Evolutionary conservation across 2,888 invertebrate genomes (phyloP).

Genomic region (Drosophila cognata): DNA sequence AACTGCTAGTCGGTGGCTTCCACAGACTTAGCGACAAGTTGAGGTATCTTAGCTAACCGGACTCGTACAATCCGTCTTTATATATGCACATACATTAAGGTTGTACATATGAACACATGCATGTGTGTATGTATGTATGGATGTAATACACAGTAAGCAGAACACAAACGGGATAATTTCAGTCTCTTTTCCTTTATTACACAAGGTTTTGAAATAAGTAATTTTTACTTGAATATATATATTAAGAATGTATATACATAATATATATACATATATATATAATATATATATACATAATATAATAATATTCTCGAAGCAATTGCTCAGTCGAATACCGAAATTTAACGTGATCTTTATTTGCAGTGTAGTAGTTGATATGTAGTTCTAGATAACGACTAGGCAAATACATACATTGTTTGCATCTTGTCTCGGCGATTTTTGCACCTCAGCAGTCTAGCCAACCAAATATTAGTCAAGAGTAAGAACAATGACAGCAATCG

Average conservation of each 20-base stretch:
- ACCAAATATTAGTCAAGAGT: background rate
- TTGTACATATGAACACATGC: background rate
- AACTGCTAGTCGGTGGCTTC: background rate
- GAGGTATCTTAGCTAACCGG: constrained; percentile 14
- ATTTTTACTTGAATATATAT: background rate
- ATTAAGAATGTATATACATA: background rate
- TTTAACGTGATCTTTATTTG: background rate
- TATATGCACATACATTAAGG: background rate
- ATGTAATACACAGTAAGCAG: background rate
- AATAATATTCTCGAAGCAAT: background rate
- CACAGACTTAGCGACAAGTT: constrained; percentile 7
- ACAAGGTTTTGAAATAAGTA: background rate
- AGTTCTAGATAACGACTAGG: background rate
- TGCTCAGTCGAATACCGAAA: background rate
- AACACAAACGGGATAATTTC: background rate
- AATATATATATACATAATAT: background rate
- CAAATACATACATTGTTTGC: background rate
- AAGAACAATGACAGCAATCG: constrained; percentile 7
- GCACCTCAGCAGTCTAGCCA: constrained; percentile 5
- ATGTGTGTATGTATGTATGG: background rate
- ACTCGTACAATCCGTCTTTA: background rate
- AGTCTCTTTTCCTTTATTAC: background rate
- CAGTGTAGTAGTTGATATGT: background rate
- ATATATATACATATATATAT: background rate
- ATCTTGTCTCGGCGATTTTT: background rate